phyloP scores from a whole-genome alignment of 1,140 invertebrate species.

The Pseudomyrmex gracilis region DNA sequence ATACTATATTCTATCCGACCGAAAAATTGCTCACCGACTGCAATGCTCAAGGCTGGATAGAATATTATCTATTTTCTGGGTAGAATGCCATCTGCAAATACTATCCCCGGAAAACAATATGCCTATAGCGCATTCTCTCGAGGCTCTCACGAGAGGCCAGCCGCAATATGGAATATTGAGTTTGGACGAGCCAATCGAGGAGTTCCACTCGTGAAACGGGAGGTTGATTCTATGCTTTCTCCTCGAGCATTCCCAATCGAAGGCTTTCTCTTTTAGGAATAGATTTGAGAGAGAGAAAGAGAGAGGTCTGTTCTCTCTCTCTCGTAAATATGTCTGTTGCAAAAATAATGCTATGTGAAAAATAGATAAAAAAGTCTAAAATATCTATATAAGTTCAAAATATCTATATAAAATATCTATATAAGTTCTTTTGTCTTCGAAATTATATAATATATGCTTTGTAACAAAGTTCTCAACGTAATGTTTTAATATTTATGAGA shows the following conservation, averaged over 20 bases:
- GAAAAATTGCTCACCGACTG: constrained; percentile 37
- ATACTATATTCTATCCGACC: background rate
- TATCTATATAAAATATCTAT: no score
- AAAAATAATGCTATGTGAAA: background rate
- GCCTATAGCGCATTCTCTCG: constrained; percentile 47
- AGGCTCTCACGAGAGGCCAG: constrained; percentile 40
- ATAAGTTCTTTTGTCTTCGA: background rate
- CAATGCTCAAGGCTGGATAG: constrained; percentile 13
- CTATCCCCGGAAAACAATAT: constrained; percentile 45
- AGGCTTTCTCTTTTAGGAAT: constrained; percentile 49
- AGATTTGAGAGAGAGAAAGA: constrained; percentile 22
- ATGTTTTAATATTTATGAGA: background rate
- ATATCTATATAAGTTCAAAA: background rate
- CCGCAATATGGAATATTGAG: constrained; percentile 59
- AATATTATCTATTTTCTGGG: constrained; percentile 1
- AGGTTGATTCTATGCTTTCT: constrained; percentile 30
- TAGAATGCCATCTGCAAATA: constrained; percentile 41
- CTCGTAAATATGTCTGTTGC: constrained; percentile 2
- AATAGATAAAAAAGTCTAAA: background rate
- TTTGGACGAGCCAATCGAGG: constrained; percentile 52
- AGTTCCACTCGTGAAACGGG: constrained; percentile 48
- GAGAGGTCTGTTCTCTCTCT: background rate
- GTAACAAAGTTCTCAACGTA: background rate
- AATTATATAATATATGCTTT: no score
- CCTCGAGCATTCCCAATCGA: constrained; percentile 44